Evolutionary conservation across 92 coral and sea anemone species (phyloP).

Genomic region (Phenganax marumi): DNA sequence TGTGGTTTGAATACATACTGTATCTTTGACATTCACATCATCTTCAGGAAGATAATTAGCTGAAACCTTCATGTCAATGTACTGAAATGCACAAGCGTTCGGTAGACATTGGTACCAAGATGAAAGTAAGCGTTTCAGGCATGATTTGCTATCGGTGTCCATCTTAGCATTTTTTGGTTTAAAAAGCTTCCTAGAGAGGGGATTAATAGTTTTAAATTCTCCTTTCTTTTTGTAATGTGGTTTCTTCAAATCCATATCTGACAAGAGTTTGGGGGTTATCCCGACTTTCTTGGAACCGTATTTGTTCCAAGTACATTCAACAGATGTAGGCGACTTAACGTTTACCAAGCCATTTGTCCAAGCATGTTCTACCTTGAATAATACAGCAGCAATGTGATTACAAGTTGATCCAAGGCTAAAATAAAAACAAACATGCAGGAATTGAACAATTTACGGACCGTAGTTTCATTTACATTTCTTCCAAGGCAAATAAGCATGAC

Average conservation of each 20-base stretch:
- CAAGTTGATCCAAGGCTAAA: slow-evolving; percentile 60
- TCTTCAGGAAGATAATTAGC: slow-evolving; percentile 62
- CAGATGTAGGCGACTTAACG: slow-evolving; percentile 52
- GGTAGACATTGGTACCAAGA: slow-evolving; percentile 51
- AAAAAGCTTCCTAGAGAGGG: not conserved
- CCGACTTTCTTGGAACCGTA: slow-evolving; percentile 18
- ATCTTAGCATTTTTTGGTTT: not conserved
- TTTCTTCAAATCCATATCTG: slow-evolving; percentile 55
- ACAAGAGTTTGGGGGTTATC: slow-evolving; percentile 53
- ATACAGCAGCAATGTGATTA: slow-evolving; percentile 65
- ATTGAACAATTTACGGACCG: too few relatives aligned
- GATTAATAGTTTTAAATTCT: not conserved
- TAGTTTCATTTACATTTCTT: too few relatives aligned
- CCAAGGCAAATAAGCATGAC: too few relatives aligned
- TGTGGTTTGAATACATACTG: slow-evolving; percentile 55
- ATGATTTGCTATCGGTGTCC: slow-evolving; percentile 29
- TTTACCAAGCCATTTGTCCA: slow-evolving; percentile 57
- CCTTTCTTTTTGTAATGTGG: slow-evolving; percentile 58
- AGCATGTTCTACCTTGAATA: slow-evolving; percentile 63
- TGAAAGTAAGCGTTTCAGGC: slow-evolving; percentile 43
- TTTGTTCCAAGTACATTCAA: slow-evolving; percentile 59
- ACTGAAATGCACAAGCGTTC: slow-evolving; percentile 54
- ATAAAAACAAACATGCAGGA: not conserved
- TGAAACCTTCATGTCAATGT: slow-evolving; percentile 36
- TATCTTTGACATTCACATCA: slow-evolving; percentile 58